Evolutionary conservation across 2,797 vertebrate species (phyloP), one percentile per base, ranked within the genome.

Genomic region (Cercopithecus neglectus): DNA sequence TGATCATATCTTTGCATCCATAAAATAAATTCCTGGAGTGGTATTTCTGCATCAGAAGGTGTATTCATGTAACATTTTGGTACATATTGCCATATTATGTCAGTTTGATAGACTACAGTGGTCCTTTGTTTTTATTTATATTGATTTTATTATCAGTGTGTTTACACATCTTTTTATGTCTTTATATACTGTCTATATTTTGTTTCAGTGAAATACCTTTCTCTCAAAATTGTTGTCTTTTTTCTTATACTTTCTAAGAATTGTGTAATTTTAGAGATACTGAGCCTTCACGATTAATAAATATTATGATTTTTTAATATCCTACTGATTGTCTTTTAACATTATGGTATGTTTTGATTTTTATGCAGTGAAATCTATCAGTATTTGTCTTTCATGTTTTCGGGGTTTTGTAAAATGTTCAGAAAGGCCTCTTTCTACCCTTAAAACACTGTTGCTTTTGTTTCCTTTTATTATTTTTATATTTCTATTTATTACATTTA

Each of bases 341-440:
- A 53, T 95, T 96, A 50, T 93, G 36, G 7, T 75, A 39, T 81
- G 33, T 76, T 80, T 91, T 81, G 28, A 85, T 89, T 94, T 92
- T 86, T 87, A 72, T 53, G 9, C 61, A 64, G 79, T 70, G 21
- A 80, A 41, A 57, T 70, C 36, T 24, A 46, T 91, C 50, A 64
- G 8, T 67, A 17, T 64, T 91, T 83, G 91, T 70, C 21, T 88
- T 84, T 64, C 28, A 36, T 90, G 11, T 91, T 75, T 95, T 84
- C 10, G 36, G n/a, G 5, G 16, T 79, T 86, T 88, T 87, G 6
- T 72, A 70, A 86, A 76, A 53, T 78, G 22, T 94, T 95, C 53
- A 88, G 16, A 96, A 93, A 88, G 50, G 16, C 8, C 9, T 84
- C 5, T 78, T 94, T 85, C 41, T 30, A 41, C n/a, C 30, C 33